Percentiles rank a stretch among this genome's conserved stretches.
These are phyloP conservation scores for Dryocosmus kuriphilus DNA, from an alignment of 2,888 invertebrate species.

Conservation along the genomic window DNA sequence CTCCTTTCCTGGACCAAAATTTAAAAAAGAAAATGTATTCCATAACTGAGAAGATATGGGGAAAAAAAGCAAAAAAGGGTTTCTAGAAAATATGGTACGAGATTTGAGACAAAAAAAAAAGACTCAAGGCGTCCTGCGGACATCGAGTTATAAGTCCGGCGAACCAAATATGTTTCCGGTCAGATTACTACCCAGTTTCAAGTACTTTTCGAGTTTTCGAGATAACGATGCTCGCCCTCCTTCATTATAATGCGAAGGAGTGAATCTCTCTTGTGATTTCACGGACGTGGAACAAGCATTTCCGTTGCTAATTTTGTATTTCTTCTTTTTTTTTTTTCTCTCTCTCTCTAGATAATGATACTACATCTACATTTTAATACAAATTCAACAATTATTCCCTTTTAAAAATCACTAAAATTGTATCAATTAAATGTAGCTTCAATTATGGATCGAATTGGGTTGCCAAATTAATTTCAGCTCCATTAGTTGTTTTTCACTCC, in stretches of 20 bases:
- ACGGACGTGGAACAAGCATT: constrained; percentile 60
- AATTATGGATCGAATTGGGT: background rate
- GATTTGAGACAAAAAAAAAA: constrained; percentile 1
- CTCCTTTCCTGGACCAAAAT: background rate
- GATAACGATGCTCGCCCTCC: constrained; percentile 63
- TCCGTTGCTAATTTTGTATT: constrained; percentile 60
- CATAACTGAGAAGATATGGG: constrained; percentile 40
- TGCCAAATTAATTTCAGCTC: background rate
- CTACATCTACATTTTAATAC: background rate
- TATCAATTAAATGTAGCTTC: background rate
- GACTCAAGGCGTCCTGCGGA: background rate
- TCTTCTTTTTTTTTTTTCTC: too few species aligned
- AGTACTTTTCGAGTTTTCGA: constrained; percentile 59
- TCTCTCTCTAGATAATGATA: background rate
- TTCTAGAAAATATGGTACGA: background rate
- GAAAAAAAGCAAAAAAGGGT: constrained; percentile 41
- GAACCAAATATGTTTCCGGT: constrained; percentile 60
- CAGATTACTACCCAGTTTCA: constrained; percentile 61
- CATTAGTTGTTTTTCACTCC: background rate
- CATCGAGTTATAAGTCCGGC: constrained; percentile 44
- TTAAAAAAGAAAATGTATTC: constrained; percentile 6
- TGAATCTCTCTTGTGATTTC: constrained; percentile 59
- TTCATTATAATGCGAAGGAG: constrained; percentile 58
- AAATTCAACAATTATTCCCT: background rate
- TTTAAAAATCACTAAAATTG: too few species aligned